Evolutionary conservation across 2,797 vertebrate genomes (phyloP), one percentile per base, ranked within the genome.

Genomic region (Coccyzus lansbergi): DNA sequence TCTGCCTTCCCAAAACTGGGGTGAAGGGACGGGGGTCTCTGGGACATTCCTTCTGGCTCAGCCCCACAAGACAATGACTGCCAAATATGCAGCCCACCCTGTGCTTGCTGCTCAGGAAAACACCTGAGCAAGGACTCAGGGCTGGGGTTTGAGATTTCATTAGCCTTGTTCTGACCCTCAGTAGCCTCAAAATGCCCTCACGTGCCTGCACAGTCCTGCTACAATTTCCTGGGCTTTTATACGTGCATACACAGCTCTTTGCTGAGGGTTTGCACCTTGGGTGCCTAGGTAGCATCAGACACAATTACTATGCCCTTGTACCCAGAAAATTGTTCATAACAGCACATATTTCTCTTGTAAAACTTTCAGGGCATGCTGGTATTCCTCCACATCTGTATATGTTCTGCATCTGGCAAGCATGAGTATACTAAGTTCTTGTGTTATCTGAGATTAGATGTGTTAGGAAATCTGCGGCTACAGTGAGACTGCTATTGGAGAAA

Each of bases 361-460:
- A 75, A 25, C 65, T 85, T 86, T 28, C 59, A 82, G 40, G 24
- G 11, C 2, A 1, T 84, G 70, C 29, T 80, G 28, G 49, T 93
- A 29, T 92, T 95, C 96, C 91, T 79, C 74, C 74, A 65, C 56
- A 93, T 74, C 63, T 94, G 60, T 70, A 94, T 96, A 48, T 51
- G 76, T 83, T 90, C 91, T 51, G 15, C 52, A 88, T 81, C 58
- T 78, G 90, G 34, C 44, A 87, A 63, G 44, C 74, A 21, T 17
- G 46, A 52, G n/a, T 92, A 77, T 65, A 55, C 52, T 70, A 55
- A 21, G 31, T 67, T 10, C 44, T 83, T 56, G 10, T 56, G 52
- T 94, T 94, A 55, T 17, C 64, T 29, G 10, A 82, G 64, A 82
- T 77, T 65, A 94, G 52, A 82, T 90, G 70, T 78, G 58, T 69